These are phyloP conservation scores for Eospalax fontanierii DNA, from an alignment of 2,797 vertebrate species.

Conservation along the genomic window DNA sequence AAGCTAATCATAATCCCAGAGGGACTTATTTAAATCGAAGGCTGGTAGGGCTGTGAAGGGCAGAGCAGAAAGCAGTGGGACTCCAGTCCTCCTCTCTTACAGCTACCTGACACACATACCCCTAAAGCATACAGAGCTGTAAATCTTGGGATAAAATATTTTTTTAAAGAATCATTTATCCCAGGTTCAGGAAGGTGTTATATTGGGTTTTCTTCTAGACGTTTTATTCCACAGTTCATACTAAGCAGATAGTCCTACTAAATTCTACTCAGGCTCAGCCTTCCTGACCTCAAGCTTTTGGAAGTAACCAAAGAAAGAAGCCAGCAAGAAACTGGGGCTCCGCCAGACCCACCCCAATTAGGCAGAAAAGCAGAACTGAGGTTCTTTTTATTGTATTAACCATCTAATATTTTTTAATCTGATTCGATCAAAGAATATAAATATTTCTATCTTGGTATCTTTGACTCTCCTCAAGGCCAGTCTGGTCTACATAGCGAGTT, in stretches of 20 bases:
- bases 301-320: neutral
- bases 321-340: neutral
- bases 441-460: neutral
- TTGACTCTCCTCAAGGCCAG: neutral
- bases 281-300: neutral
- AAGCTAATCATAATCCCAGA: no score
- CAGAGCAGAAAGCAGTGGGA: no score
- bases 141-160: no score
- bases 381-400: neutral
- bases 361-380: neutral
- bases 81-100: no score
- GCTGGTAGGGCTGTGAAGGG: no score
- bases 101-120: no score
- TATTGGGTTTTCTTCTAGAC: neutral
- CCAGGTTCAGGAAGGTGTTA: neutral
- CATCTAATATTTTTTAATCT: neutral
- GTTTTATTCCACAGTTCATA: conserved; percentile 3
- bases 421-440: neutral
- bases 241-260: neutral
- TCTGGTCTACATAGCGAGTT: no score
- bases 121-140: no score
- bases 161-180: no score
- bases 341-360: neutral
- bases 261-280: neutral
- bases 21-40: no score